Conservation (phyloP, 2,888 invertebrate species). For the Crioceris asparagi region DNA sequence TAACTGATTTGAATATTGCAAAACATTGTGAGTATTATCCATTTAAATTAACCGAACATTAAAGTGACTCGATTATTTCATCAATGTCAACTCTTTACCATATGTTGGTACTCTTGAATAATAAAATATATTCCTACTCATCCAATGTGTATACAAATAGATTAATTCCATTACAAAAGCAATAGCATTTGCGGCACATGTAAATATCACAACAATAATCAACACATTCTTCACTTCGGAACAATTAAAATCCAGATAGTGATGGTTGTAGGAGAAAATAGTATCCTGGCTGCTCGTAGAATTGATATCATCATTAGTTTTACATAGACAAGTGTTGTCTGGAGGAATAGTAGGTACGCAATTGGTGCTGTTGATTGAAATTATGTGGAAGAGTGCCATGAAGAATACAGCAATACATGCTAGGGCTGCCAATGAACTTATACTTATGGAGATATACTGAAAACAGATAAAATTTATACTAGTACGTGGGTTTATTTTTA, state of each 20-base stretch:
- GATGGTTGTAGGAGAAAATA: conserved; percentile 27
- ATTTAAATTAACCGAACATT: no score
- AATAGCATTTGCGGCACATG: conserved; percentile 32
- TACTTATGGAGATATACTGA: conserved; percentile 36
- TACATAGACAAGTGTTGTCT: conserved; percentile 37
- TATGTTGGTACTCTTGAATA: conserved; percentile 19
- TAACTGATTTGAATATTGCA: no score
- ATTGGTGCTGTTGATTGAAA: conserved; percentile 32
- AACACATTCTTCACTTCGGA: conserved; percentile 37
- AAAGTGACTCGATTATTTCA: no score
- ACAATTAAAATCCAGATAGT: conserved; percentile 39
- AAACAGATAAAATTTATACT: conserved; percentile 23
- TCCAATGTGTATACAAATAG: conserved; percentile 40
- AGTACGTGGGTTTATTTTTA: neutral
- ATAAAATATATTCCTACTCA: conserved; percentile 25
- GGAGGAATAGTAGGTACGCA: conserved; percentile 35
- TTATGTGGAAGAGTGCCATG: conserved; percentile 36
- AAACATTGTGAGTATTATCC: no score
- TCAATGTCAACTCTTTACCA: no score
- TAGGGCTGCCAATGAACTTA: conserved; percentile 34
- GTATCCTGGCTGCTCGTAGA: conserved; percentile 11
- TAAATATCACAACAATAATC: conserved; percentile 33
- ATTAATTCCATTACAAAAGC: conserved; percentile 34
- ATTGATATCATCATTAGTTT: conserved; percentile 5
- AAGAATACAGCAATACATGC: conserved; percentile 34